Percentiles rank a stretch among this genome's conserved stretches.
Conservation (phyloP, 1,140 invertebrate genomes). For the Paracyclopina nana region DNA sequence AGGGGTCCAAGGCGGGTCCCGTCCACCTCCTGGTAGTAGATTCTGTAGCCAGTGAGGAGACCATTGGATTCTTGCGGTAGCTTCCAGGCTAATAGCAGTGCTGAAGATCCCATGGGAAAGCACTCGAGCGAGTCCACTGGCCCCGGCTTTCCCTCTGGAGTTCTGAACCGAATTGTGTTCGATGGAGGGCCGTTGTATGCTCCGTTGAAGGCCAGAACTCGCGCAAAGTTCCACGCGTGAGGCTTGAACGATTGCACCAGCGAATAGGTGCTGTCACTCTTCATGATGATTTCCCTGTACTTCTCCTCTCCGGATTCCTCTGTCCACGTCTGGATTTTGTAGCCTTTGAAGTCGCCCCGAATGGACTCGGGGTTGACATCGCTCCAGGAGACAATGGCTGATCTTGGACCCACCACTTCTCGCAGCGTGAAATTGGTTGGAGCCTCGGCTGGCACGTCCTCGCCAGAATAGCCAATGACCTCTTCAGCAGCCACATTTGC, state of each 20-base stretch:
- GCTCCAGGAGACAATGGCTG: slow-evolving; percentile 60
- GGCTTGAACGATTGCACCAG: slow-evolving; percentile 70
- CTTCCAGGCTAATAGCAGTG: slow-evolving; percentile 71
- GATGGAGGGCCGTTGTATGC: slow-evolving; percentile 69
- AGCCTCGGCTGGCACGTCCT: slow-evolving; percentile 61
- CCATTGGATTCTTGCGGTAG: slow-evolving; percentile 83
- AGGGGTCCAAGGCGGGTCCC: slow-evolving; percentile 40
- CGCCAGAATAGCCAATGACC: slow-evolving; percentile 78
- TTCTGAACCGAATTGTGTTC: slow-evolving; percentile 58
- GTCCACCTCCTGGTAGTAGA: slow-evolving; percentile 65
- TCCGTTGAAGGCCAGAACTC: slow-evolving; percentile 74
- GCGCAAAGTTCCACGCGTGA: slow-evolving; percentile 66
- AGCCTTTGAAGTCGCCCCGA: slow-evolving; percentile 77
- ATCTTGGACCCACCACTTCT: slow-evolving; percentile 46
- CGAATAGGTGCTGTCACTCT: slow-evolving; percentile 43
- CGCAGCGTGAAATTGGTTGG: slow-evolving; percentile 63
- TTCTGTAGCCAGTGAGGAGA: slow-evolving; percentile 69
- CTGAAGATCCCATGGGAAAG: slow-evolving; percentile 63
- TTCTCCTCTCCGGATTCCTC: slow-evolving; percentile 51
- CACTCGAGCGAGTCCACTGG: slow-evolving; percentile 63
- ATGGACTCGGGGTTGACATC: slow-evolving; percentile 47
- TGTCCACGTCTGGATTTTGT: slow-evolving; percentile 87
- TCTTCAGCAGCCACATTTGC: slow-evolving; percentile 58
- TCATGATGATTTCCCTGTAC: slow-evolving; percentile 54
- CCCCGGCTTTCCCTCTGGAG: slow-evolving; percentile 76